A percentile compares a stretch with the other conserved stretches of the same genome.
Evolutionary conservation across 2,888 invertebrate species (phyloP).

Genomic region (Xanthia togata): DNA sequence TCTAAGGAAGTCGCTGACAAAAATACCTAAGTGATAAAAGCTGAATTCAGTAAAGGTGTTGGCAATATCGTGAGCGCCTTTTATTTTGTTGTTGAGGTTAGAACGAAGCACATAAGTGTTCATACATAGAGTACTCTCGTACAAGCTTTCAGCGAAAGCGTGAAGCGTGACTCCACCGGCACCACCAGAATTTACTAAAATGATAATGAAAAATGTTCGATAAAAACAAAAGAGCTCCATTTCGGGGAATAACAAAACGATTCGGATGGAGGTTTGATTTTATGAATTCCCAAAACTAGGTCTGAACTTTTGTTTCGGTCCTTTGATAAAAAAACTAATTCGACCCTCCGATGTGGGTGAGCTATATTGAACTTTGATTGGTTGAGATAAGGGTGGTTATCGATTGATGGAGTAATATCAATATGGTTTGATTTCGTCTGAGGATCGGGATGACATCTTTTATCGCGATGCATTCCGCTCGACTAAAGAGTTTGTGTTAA

Average conservation of each 20-base stretch:
- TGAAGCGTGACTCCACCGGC: constrained; percentile 44
- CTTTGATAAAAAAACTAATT: constrained; percentile 80
- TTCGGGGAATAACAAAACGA: constrained; percentile 84
- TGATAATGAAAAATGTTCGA: constrained; percentile 64
- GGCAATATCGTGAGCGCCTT: constrained; percentile 74
- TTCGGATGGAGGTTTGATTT: constrained; percentile 82
- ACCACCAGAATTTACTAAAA: constrained; percentile 56
- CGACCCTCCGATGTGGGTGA: constrained; percentile 53
- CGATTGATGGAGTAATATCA: constrained; percentile 57
- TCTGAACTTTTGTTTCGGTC: constrained; percentile 84
- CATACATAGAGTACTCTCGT: constrained; percentile 42
- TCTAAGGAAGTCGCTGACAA: constrained; percentile 88
- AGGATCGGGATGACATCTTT: constrained; percentile 89
- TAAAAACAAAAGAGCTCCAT: constrained; percentile 73
- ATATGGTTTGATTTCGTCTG: constrained; percentile 81
- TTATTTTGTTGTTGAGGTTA: constrained; percentile 69
- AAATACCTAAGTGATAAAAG: constrained; percentile 89
- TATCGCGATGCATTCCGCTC: constrained; percentile 88
- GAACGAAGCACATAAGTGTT: constrained; percentile 47
- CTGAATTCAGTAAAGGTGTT: constrained; percentile 83
- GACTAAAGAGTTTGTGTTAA: constrained; percentile 78
- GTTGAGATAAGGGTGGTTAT: constrained; percentile 72
- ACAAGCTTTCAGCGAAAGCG: constrained; percentile 38
- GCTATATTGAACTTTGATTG: constrained; percentile 74
- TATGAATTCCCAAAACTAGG: constrained; percentile 89